Evolutionary conservation across 2,888 invertebrate genomes (phyloP), one percentile per base, ranked within the genome.

Genomic region (Euphydryas editha): DNA sequence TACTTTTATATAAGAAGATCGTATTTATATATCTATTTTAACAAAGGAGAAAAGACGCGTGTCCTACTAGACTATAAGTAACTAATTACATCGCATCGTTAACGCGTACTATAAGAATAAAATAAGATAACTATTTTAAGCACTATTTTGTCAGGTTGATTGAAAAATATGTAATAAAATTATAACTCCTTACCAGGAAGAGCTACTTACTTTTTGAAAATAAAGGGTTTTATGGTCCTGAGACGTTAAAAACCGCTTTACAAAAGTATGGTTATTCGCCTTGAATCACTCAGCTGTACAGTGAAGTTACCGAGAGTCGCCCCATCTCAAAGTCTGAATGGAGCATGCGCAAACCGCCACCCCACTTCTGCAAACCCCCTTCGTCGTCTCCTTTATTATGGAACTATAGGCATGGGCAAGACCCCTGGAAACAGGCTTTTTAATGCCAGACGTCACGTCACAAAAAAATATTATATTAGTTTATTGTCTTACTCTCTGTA

Each of bases 141-240:
- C 15, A 20, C 5, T 30, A 36, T 44, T 21, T 18, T 17, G 8
- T 21, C 30, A 58, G 15, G 30, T 15, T 2, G 17, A 7, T 36
- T 39, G 1, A 54, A 44, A 46, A 49, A 30, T 39, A n/a, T 24
- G 30, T 11, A 44, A 30, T 6, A 18, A 18, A 42, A 13, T 36
- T 46, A 7, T 51, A 3, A 20, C 18, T 46, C 36, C 15, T 11
- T 44, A 58, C n/a, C 4, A 42, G n/a, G 18, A 20, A 24, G 30
- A 20, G 17, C 17, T 77, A 91, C 91, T 92, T 82, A 92, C 91
- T 90, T 88, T 83, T 75, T 76, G 81, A 81, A 81, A 82, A 79
- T 80, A 76, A 84, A 88, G 87, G 91, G 86, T 87, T 88, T 84
- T 88, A 84, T 83, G 81, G 85, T 88, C 89, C 90, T 86, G 80